Evolutionary conservation across 2,113 vertebrate genomes (phyloP), one percentile per base, ranked within the genome.

Genomic region (Pholis gunnellus): DNA sequence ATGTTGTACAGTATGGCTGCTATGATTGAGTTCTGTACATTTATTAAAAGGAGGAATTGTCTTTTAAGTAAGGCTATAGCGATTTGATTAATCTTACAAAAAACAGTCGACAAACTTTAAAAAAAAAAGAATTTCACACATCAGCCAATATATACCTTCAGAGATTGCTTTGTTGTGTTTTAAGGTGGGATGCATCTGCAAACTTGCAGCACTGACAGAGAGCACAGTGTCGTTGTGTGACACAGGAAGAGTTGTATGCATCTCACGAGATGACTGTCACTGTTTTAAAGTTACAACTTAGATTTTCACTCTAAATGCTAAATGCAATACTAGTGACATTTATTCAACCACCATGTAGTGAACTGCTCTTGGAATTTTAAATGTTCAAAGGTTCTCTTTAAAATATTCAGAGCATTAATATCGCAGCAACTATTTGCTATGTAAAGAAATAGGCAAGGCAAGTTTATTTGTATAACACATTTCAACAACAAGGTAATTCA

Each of bases 141-240:
- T 31, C 15, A 40, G 9, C 6, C 13, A 44, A 5, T 5, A 20
- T 27, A 40, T 22, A 44, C 15, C 13, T 46, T n/a, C 15, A 42
- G 36, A 27, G 38, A 11, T 11, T n/a, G 18, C 9, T 52, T 27
- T 27, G 46, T 52, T 15, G 31, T 64, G n/a, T 52, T 78, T 56
- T 25, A 50, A 38, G 15, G 68, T 52, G 56, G 48, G 48, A 68
- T 81, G 87, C 81, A 78, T 64, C 75, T 86, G 81, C 78, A 84
- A 75, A 52, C 70, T 17, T 86, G 84, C 84, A 78, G 56, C 46
- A 18, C n/a, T 1, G 25, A 70, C 44, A 59, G 2, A 57, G 1
- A 13, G 17, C 36, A 65, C 2, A 1, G 38, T 9, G 29, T 20
- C 14, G 64, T n/a, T 14, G 14, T 46, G n/a, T 44, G 29, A 40